Percentiles rank a stretch among this genome's conserved stretches.
Evolutionary conservation across 1,140 invertebrate genomes (phyloP).

Genomic region (Drosophila asahinai): DNA sequence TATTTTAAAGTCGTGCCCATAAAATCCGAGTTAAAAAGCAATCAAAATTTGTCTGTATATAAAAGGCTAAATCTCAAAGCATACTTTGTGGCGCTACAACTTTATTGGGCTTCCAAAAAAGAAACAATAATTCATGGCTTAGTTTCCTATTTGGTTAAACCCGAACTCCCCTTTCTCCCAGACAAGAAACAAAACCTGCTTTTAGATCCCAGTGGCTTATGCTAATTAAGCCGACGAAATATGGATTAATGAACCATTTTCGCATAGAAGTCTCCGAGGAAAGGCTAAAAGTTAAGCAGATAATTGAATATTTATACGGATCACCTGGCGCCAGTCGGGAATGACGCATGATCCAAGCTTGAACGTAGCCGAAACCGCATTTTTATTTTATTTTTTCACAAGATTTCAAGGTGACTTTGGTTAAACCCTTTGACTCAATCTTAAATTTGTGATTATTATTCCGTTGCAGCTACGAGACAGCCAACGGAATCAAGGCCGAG

Average conservation of each 20-base stretch:
- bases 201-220: conserved; percentile 36
- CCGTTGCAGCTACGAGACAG: conserved; percentile 89
- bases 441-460: conserved; percentile 4
- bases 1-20: conserved; percentile 10
- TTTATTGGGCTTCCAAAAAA: not conserved
- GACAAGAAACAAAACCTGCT: conserved; percentile 3
- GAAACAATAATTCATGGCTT: conserved; percentile 1
- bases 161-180: not conserved
- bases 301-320: conserved; percentile 43
- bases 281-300: conserved; percentile 61
- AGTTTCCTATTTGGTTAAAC: not conserved
- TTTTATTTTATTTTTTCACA: conserved; percentile 22
- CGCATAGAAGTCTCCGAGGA: conserved; percentile 39
- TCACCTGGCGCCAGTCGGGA: conserved; percentile 50
- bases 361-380: not conserved
- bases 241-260: conserved; percentile 53
- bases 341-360: conserved; percentile 19
- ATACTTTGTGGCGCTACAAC: conserved; percentile 29
- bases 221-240: conserved; percentile 42
- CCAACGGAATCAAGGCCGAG: conserved; percentile 90
- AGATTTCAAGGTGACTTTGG: conserved; percentile 56
- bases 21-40: not conserved
- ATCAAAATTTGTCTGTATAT: not conserved
- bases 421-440: conserved; percentile 20
- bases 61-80: not conserved